These are phyloP conservation scores for Stomatorhinus ivindoensis DNA, from an alignment of 2,113 vertebrate genomes.

Conservation along the genomic window DNA sequence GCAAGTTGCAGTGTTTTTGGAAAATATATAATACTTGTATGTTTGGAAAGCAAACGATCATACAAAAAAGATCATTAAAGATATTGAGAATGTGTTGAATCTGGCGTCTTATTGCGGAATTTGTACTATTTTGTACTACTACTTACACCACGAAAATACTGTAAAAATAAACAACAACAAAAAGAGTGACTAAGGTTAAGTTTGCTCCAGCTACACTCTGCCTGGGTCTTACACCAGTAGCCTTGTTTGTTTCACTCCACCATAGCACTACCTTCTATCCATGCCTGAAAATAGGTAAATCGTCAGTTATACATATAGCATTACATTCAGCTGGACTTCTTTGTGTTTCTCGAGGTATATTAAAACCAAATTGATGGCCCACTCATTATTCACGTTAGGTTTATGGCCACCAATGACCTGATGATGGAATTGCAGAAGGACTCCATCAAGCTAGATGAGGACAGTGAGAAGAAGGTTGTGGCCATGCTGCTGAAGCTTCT, in stretches of 20 bases:
- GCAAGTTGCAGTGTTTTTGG: background rate
- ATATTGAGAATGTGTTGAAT: background rate
- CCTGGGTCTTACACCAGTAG: background rate
- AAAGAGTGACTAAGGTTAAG: background rate
- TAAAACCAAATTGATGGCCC: background rate
- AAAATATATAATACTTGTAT: background rate
- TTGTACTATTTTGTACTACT: background rate
- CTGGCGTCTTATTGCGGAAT: background rate
- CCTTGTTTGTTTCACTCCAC: background rate
- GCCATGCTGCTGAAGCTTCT: slow-evolving; percentile 81
- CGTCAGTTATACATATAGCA: background rate
- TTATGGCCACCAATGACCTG: slow-evolving; percentile 95
- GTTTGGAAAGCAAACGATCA: background rate
- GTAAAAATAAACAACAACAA: background rate
- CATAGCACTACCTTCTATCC: background rate
- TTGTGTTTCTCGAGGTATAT: background rate
- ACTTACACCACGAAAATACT: background rate
- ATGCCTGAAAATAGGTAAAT: background rate
- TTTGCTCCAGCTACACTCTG: background rate
- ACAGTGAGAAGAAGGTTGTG: slow-evolving; percentile 88
- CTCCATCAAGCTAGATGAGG: slow-evolving; percentile 90
- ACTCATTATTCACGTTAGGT: slow-evolving; percentile 52
- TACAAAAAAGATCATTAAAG: background rate
- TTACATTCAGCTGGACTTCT: background rate
- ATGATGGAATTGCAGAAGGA: slow-evolving; percentile 95